phyloP scores from a whole-genome alignment of 1,140 invertebrate species.

The Drosophila pruinosa region DNA sequence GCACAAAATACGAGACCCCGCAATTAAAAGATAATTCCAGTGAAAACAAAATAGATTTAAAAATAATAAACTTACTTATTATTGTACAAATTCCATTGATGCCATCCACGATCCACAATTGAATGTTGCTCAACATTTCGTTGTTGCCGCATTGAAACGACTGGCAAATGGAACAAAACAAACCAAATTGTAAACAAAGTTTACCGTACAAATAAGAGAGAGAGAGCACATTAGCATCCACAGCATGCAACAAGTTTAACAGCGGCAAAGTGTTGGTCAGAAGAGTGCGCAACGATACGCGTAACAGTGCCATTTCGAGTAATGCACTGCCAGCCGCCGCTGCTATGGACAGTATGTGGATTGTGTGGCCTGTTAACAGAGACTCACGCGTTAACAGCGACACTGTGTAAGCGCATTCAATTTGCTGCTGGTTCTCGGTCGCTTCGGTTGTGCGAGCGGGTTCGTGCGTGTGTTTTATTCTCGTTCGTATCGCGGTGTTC shows the following conservation, averaged over 20 bases:
- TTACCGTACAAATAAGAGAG: neutral
- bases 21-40: neutral
- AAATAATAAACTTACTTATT: neutral
- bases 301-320: slow-evolving; percentile 20
- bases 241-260: slow-evolving; percentile 69
- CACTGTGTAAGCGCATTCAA: slow-evolving; percentile 20
- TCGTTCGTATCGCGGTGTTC: slow-evolving; percentile 19
- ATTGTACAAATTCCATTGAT: neutral
- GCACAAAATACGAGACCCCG: neutral
- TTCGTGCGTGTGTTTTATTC: slow-evolving; percentile 14
- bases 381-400: slow-evolving; percentile 3
- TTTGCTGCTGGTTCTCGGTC: slow-evolving; percentile 46
- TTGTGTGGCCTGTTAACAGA: slow-evolving; percentile 18
- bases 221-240: slow-evolving; percentile 30
- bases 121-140: slow-evolving; percentile 27
- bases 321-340: neutral
- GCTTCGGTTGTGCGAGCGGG: slow-evolving; percentile 44
- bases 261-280: slow-evolving; percentile 4
- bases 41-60: neutral
- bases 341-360: neutral
- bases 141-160: slow-evolving; percentile 1
- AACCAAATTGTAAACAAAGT: slow-evolving; percentile 39
- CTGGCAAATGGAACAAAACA: slow-evolving; percentile 32
- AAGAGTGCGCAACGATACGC: neutral
- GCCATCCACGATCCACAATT: neutral